Evolutionary conservation across 2,797 vertebrate genomes (phyloP).

Genomic region (Bradypus variegatus): DNA sequence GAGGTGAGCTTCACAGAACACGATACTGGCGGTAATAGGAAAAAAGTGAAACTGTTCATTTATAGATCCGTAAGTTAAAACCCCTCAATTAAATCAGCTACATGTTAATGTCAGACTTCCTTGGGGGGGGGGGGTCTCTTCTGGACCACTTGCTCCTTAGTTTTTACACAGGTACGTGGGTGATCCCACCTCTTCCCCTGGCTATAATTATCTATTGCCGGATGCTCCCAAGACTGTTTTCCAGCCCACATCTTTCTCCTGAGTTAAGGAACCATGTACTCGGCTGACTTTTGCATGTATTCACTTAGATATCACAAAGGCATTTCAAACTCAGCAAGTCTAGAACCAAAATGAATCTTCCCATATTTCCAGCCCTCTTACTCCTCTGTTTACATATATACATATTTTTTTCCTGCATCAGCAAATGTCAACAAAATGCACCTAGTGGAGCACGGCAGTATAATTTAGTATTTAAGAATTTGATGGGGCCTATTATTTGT

Average conservation of each 20-base stretch:
- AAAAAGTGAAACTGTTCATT: not conserved
- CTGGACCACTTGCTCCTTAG: too few relatives aligned
- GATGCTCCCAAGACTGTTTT: not conserved
- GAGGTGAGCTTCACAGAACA: not conserved
- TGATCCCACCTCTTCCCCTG: too few relatives aligned
- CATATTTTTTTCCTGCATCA: not conserved
- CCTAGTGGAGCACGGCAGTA: not conserved
- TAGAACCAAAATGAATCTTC: too few relatives aligned
- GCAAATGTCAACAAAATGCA: rapidly evolving
- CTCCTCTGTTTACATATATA: not conserved
- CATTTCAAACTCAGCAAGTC: too few relatives aligned
- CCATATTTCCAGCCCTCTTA: not conserved
- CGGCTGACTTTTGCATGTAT: not conserved
- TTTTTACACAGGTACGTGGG: not conserved
- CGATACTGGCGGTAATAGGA: not conserved
- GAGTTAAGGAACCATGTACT: not conserved
- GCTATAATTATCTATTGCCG: not conserved
- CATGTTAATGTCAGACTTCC: not conserved
- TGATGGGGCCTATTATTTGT: not conserved
- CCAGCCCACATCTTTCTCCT: not conserved
- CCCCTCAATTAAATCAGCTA: not conserved
- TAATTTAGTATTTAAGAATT: not conserved
- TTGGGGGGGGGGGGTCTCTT: not conserved
- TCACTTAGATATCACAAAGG: not conserved
- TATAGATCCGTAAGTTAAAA: not conserved